Conservation (phyloP, 2,113 vertebrate species). For the Dinomys branickii region DNA sequence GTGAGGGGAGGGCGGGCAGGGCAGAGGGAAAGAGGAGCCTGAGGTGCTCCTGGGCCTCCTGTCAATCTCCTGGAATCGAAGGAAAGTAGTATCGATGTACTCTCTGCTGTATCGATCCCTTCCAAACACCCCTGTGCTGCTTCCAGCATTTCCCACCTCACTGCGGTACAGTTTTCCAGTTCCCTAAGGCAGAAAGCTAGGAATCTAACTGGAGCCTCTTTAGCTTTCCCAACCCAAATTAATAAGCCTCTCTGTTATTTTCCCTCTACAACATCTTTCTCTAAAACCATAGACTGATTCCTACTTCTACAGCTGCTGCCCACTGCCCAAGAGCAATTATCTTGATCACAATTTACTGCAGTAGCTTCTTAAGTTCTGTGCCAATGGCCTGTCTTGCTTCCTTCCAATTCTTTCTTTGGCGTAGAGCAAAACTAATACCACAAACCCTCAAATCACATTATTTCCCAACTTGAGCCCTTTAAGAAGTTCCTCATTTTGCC, state of each 20-base stretch:
- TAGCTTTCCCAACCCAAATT: not conserved
- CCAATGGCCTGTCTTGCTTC: not conserved
- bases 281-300: not conserved
- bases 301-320: not conserved
- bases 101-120: not conserved
- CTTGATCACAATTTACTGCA: not conserved
- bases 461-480: not conserved
- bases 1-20: not conserved
- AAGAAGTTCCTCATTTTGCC: not conserved
- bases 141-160: not conserved
- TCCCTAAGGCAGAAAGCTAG: not conserved
- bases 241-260: not conserved
- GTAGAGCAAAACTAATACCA: not conserved
- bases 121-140: not conserved
- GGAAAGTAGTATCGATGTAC: not conserved
- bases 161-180: not conserved
- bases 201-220: not conserved
- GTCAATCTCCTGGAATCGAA: not conserved
- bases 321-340: not conserved
- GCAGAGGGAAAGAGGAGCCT: not conserved
- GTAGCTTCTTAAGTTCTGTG: not conserved
- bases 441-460: not conserved
- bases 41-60: not conserved
- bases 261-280: not conserved
- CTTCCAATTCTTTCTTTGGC: not conserved